Conservation (phyloP, 2,797 vertebrate species). For the Strix occidentalis region DNA sequence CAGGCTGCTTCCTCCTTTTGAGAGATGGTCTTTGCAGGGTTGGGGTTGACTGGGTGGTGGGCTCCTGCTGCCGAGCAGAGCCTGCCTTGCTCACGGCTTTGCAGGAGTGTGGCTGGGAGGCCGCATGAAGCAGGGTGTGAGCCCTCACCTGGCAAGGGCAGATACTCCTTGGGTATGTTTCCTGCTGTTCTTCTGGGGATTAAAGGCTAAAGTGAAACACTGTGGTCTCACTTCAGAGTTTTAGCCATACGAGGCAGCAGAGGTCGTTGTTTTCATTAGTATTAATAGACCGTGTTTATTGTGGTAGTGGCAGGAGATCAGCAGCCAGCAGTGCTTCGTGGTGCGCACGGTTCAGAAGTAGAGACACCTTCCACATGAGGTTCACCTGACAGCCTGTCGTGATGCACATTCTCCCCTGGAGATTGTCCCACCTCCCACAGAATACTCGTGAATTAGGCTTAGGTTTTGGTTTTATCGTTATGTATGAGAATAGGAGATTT, state of each 20-base stretch:
- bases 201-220: neutral
- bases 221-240: neutral
- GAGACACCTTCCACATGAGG: neutral
- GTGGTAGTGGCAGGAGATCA: neutral
- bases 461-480: neutral
- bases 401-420: neutral
- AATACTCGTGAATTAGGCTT: neutral
- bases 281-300: accelerated
- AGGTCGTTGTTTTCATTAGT: neutral
- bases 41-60: neutral
- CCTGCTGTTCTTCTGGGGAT: neutral
- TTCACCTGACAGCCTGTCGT: accelerated
- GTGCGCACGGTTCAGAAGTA: neutral
- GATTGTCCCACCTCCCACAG: neutral
- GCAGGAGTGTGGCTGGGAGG: neutral
- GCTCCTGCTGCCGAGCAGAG: neutral
- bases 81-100: accelerated
- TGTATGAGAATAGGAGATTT: neutral
- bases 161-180: neutral
- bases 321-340: accelerated
- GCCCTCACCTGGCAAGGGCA: neutral
- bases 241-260: neutral
- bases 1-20: neutral
- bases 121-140: accelerated
- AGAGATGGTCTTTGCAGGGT: neutral